These are phyloP conservation scores for Adineta ricciae DNA, from an alignment of 2,888 invertebrate genomes.

Conservation along the genomic window DNA sequence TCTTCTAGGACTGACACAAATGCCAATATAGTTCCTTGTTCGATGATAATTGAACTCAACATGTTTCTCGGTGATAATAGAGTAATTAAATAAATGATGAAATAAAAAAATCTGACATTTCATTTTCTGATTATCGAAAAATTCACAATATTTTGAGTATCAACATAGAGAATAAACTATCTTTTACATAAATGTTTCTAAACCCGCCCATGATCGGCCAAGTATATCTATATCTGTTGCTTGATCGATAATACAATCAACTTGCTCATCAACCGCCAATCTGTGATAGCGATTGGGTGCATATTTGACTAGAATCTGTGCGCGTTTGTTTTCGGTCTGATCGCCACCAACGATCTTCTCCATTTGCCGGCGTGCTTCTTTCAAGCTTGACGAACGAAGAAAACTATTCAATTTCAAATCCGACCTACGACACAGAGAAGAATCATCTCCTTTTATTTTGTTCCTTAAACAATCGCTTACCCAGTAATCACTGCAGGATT, in stretches of 20 bases:
- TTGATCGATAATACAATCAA: slow-evolving; percentile 60
- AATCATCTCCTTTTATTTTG: too few relatives aligned
- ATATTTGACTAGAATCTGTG: slow-evolving; percentile 29
- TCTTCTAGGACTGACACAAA: background rate
- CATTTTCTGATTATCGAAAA: background rate
- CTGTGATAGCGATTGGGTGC: slow-evolving; percentile 33
- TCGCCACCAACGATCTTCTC: background rate
- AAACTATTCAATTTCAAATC: background rate
- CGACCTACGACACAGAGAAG: too few relatives aligned
- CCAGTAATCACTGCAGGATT: slow-evolving; percentile 26
- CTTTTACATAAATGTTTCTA: slow-evolving; percentile 59
- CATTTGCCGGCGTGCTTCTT: background rate
- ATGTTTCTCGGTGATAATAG: background rate
- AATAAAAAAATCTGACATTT: too few relatives aligned
- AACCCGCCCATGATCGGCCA: slow-evolving; percentile 59
- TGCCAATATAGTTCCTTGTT: background rate
- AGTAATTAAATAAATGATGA: too few relatives aligned
- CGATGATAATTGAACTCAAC: background rate
- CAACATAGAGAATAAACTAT: too few relatives aligned
- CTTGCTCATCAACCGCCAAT: slow-evolving; percentile 49
- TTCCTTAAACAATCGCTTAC: background rate
- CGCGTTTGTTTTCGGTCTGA: background rate
- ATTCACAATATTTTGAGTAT: too few relatives aligned
- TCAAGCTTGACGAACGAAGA: background rate
- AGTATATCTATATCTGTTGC: slow-evolving; percentile 63